These are phyloP conservation scores for Paguma larvata DNA, from an alignment of 2,797 vertebrate genomes.

Conservation along the genomic window DNA sequence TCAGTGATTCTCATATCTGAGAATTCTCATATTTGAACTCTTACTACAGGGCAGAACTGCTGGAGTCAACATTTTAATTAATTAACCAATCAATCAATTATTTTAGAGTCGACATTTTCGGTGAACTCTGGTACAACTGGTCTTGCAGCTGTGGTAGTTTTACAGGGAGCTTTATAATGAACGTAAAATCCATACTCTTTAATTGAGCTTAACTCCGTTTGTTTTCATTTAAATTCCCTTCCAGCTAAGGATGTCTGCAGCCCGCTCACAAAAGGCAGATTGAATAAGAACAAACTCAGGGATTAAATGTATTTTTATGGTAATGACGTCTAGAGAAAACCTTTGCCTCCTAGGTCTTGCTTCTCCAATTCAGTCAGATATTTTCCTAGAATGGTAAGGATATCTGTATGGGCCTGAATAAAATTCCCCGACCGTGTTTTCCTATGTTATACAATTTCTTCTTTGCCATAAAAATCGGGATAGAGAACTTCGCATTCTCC, in stretches of 20 bases:
- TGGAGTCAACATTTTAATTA: not conserved
- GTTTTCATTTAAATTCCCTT: constrained; percentile 49
- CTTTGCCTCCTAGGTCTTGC: not conserved
- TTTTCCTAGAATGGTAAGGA: constrained; percentile 43
- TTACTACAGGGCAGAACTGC: not conserved
- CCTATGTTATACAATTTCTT: not conserved
- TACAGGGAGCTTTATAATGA: constrained; percentile 13
- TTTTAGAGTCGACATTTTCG: not conserved
- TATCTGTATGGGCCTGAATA: not conserved
- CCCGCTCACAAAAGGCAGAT: constrained; percentile 34
- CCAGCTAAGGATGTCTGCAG: not conserved
- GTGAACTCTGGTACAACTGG: not conserved
- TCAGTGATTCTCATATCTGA: not conserved
- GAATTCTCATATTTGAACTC: not conserved
- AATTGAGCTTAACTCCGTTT: constrained; percentile 48
- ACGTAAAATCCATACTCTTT: constrained; percentile 37
- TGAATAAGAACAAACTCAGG: constrained; percentile 40
- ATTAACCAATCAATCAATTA: not conserved
- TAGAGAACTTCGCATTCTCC: not conserved
- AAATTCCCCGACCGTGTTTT: constrained; percentile 21
- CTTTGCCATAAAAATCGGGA: constrained; percentile 18
- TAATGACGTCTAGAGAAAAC: constrained; percentile 61
- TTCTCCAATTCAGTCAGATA: constrained; percentile 30
- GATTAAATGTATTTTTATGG: constrained; percentile 66
- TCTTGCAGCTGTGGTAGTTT: not conserved